These are phyloP conservation scores for Porites lutea DNA, from an alignment of 64 coral and sea anemone species.

Conservation along the genomic window DNA sequence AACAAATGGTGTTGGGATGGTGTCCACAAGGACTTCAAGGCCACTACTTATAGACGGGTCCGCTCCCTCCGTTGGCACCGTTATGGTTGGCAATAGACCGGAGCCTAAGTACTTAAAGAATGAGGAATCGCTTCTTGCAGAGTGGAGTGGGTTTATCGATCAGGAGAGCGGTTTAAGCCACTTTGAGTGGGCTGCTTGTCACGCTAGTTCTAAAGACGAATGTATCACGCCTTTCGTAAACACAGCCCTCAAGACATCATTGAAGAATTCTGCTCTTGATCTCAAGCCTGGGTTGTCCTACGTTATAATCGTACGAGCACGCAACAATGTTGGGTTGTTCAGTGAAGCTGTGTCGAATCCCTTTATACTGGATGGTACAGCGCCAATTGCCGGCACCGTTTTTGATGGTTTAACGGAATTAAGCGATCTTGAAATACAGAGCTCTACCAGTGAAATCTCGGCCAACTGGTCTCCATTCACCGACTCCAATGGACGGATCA, in stretches of 20 bases:
- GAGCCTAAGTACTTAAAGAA: conserved; percentile 29
- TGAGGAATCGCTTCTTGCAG: conserved; percentile 22
- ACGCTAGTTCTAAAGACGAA: background rate
- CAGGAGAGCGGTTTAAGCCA: conserved; percentile 58
- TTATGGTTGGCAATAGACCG: conserved; percentile 40
- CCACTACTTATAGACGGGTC: conserved; percentile 62
- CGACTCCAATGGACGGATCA: conserved; percentile 40
- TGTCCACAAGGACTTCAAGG: conserved; percentile 13
- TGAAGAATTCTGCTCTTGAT: conserved; percentile 48
- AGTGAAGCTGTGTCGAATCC: conserved; percentile 49
- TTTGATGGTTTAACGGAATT: conserved; percentile 37
- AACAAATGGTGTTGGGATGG: conserved; percentile 60
- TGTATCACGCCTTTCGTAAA: conserved; percentile 75
- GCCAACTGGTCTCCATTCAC: conserved; percentile 79
- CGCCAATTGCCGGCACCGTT: conserved; percentile 45
- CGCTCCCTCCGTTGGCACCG: conserved; percentile 40
- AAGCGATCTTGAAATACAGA: conserved; percentile 51
- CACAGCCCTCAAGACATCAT: conserved; percentile 22
- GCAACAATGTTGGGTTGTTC: conserved; percentile 62
- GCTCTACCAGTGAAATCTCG: conserved; percentile 46
- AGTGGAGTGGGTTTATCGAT: conserved; percentile 73
- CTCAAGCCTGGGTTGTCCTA: conserved; percentile 68
- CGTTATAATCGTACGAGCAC: conserved; percentile 53
- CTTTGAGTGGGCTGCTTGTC: conserved; percentile 71
- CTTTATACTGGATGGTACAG: conserved; percentile 36